phyloP scores from a whole-genome alignment of 2,888 invertebrate species.

The Balanococcus diminutus region DNA sequence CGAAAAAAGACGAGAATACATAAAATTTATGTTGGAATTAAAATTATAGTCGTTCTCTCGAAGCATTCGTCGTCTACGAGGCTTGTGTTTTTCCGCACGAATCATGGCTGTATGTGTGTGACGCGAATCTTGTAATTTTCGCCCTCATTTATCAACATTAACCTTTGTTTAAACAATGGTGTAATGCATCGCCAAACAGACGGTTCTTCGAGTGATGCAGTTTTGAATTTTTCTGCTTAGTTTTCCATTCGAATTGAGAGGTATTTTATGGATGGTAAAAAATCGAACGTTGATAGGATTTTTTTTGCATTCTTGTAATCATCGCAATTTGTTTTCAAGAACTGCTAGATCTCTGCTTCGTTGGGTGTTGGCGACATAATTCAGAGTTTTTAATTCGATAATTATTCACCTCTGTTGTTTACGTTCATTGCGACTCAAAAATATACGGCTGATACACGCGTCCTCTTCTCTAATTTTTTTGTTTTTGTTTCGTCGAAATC shows the following conservation, averaged over 20 bases:
- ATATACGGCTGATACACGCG: too few relatives aligned
- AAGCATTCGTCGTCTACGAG: constrained; percentile 10
- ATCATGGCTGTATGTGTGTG: not conserved
- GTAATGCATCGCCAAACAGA: not conserved
- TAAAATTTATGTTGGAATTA: constrained; percentile 36
- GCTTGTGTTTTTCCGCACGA: constrained; percentile 4
- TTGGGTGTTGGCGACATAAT: too few relatives aligned
- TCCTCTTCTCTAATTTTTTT: too few relatives aligned
- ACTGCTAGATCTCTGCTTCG: too few relatives aligned
- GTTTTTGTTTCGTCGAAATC: too few relatives aligned
- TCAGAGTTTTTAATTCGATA: too few relatives aligned
- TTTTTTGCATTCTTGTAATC: too few relatives aligned
- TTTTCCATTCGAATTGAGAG: not conserved
- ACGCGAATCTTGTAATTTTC: constrained; percentile 28
- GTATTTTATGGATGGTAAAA: not conserved
- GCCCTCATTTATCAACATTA: constrained; percentile 38
- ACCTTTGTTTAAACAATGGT: not conserved
- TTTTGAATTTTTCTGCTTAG: not conserved
- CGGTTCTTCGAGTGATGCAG: not conserved
- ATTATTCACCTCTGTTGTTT: too few relatives aligned
- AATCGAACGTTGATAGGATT: not conserved
- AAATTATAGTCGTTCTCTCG: constrained; percentile 16
- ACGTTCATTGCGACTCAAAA: too few relatives aligned
- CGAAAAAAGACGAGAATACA: not conserved
- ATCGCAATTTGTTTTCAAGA: too few relatives aligned